These are phyloP conservation scores for Pseudomugil gertrudae DNA, from an alignment of 2,797 vertebrate genomes.

Conservation along the genomic window DNA sequence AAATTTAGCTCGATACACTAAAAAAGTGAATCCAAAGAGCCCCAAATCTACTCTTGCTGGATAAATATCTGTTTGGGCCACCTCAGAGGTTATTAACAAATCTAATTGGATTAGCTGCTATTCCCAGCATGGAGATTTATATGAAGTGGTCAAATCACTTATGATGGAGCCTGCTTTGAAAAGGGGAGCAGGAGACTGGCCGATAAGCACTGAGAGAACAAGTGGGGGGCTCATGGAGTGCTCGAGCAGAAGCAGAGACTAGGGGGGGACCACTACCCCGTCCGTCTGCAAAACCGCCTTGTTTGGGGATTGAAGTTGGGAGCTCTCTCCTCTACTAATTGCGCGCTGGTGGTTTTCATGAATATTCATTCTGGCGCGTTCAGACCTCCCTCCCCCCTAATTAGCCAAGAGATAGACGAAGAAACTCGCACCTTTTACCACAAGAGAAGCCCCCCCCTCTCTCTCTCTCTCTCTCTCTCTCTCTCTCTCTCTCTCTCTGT, in stretches of 20 bases:
- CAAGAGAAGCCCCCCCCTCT: slow-evolving; percentile 75
- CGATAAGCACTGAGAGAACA: slow-evolving; percentile 67
- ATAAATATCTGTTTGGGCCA: slow-evolving; percentile 25
- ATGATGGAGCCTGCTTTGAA: slow-evolving; percentile 66
- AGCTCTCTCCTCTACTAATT: slow-evolving; percentile 85
- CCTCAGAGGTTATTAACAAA: slow-evolving; percentile 44
- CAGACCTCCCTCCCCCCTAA: slow-evolving; percentile 87
- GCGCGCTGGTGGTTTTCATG: slow-evolving; percentile 81
- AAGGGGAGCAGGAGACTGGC: slow-evolving; percentile 57
- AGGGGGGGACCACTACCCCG: slow-evolving; percentile 67
- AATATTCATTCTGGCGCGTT: slow-evolving; percentile 85
- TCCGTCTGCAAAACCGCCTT: slow-evolving; percentile 71
- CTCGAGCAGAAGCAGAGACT: slow-evolving; percentile 72
- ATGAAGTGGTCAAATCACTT: slow-evolving; percentile 69
- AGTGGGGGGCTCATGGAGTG: slow-evolving; percentile 75
- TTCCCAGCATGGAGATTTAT: slow-evolving; percentile 64
- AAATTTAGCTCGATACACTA: slow-evolving; percentile 14
- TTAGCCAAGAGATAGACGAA: slow-evolving; percentile 85
- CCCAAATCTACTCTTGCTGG: slow-evolving; percentile 11
- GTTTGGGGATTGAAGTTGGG: slow-evolving; percentile 85
- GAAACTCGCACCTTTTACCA: slow-evolving; percentile 85
- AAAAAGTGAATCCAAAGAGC: slow-evolving; percentile 26
- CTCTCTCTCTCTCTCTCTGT: background rate
- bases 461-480: slow-evolving; percentile 14
- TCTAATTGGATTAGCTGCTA: slow-evolving; percentile 65